Conservation (phyloP, 1,140 invertebrate genomes). For the Heliconius melpomene region DNA sequence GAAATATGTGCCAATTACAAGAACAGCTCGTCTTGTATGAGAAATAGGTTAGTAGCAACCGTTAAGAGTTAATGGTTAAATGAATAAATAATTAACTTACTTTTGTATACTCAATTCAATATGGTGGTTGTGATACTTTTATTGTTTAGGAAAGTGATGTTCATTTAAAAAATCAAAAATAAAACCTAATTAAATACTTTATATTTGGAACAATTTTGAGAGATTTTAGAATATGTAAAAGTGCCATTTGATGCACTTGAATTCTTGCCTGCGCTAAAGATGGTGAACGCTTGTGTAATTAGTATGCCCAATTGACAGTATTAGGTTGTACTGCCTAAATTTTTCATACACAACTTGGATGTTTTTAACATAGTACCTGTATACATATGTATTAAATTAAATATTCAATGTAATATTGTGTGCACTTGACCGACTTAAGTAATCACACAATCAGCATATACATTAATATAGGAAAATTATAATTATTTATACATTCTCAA, state of each 20-base stretch:
- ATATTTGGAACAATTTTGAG: not conserved
- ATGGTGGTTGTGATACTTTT: not conserved
- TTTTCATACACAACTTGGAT: not conserved
- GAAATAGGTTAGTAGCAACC: not conserved
- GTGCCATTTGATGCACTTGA: no score
- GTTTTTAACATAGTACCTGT: not conserved
- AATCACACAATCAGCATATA: conserved; percentile 14
- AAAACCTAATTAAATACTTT: not conserved
- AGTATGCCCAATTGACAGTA: no score
- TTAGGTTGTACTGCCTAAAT: not conserved
- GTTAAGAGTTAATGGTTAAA: not conserved
- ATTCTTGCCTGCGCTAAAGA: no score
- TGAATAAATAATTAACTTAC: not conserved
- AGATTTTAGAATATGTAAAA: not conserved
- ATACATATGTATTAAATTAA: not conserved
- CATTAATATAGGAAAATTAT: conserved; percentile 19
- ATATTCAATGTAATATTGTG: conserved; percentile 13
- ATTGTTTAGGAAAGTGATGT: not conserved
- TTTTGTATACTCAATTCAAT: not conserved
- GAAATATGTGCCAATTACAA: conserved; percentile 1
- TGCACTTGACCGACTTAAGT: conserved; percentile 34
- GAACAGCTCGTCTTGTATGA: conserved; percentile 3
- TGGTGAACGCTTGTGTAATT: no score
- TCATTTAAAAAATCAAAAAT: no score
- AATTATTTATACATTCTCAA: conserved; percentile 31